Conservation (phyloP, 1,140 invertebrate genomes). For the Penaeus indicus region DNA sequence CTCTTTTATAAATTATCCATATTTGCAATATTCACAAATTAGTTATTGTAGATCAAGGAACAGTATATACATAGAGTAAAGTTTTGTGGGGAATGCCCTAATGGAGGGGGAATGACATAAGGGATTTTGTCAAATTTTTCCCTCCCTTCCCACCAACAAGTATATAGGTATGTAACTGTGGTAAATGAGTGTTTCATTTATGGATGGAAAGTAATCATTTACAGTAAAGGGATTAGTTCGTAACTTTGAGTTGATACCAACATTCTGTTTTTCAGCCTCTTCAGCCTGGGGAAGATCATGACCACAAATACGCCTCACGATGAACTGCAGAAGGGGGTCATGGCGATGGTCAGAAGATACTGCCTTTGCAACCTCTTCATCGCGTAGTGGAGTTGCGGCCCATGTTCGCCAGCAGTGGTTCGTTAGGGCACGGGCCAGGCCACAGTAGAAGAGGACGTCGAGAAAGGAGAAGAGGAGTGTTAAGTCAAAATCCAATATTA, state of each 20-base stretch:
- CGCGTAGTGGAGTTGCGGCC: background rate
- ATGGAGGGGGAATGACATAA: no score
- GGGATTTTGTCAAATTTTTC: no score
- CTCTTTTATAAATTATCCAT: no score
- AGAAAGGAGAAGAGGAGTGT: constrained; percentile 34
- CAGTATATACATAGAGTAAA: no score
- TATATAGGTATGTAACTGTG: no score
- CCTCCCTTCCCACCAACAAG: no score
- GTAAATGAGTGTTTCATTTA: no score
- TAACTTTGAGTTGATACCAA: background rate
- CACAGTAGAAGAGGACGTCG: constrained; percentile 26
- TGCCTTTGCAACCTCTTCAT: background rate
- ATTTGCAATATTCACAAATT: no score
- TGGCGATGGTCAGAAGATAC: background rate
- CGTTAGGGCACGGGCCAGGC: constrained; percentile 18
- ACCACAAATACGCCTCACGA: constrained; percentile 28
- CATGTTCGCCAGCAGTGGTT: constrained; percentile 35
- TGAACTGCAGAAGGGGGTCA: background rate
- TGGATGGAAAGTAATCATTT: background rate
- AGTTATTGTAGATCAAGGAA: no score
- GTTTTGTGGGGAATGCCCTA: no score
- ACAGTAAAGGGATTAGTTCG: background rate
- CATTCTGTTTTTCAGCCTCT: constrained; percentile 5
- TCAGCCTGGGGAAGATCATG: constrained; percentile 35
- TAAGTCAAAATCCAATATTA: background rate